Percentiles rank a stretch among this genome's conserved stretches.
Evolutionary conservation across 1,140 invertebrate species (phyloP).

Genomic region (Nephila pilipes): DNA sequence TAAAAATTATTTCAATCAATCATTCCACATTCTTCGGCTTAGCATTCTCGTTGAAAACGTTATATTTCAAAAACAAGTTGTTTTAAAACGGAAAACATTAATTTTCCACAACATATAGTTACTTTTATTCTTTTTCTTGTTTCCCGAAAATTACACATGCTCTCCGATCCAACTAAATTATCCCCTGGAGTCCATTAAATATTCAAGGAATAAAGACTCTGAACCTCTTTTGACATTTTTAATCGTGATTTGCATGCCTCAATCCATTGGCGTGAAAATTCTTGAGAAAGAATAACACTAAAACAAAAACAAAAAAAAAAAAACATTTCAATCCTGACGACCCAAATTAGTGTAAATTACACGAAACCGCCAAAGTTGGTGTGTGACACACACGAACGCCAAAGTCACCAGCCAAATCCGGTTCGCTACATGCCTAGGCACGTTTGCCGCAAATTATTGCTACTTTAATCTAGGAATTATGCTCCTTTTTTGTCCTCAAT

Average conservation of each 20-base stretch:
- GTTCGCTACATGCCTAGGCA: slow-evolving; percentile 31
- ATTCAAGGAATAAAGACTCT: neutral
- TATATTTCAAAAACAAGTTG: neutral
- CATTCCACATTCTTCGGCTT: neutral
- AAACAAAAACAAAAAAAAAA: slow-evolving; percentile 6
- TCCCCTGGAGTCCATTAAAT: neutral
- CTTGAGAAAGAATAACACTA: neutral
- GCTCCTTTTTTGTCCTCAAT: slow-evolving; percentile 39
- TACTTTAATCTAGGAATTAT: slow-evolving; percentile 59
- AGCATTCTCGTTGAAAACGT: neutral
- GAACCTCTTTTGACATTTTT: neutral
- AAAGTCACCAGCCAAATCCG: slow-evolving; percentile 10
- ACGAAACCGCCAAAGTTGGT: slow-evolving; percentile 18
- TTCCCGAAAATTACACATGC: neutral
- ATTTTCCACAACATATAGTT: neutral
- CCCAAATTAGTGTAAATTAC: slow-evolving; percentile 16
- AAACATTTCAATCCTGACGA: neutral
- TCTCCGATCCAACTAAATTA: neutral
- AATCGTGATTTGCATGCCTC: slow-evolving; percentile 2
- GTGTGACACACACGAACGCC: slow-evolving; percentile 31
- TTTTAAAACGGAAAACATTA: neutral
- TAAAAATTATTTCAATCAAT: neutral
- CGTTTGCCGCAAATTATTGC: slow-evolving; percentile 45
- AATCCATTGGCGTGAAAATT: neutral
- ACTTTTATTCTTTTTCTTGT: neutral